phyloP scores from a whole-genome alignment of 2,888 invertebrate genomes.

The Proisotoma minuta region DNA sequence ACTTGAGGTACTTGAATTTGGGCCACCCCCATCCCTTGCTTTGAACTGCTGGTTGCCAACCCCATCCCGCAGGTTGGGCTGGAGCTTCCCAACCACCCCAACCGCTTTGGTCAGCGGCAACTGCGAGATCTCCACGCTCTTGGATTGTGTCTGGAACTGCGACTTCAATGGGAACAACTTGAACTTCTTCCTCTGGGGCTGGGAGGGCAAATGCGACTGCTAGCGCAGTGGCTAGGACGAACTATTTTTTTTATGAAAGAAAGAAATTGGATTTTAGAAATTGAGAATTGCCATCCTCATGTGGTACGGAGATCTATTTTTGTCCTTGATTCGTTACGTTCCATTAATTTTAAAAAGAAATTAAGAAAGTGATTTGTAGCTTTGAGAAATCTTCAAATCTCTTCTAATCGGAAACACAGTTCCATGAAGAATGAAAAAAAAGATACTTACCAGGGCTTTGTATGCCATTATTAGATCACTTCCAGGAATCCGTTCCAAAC shows the following conservation, averaged over 20 bases:
- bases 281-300: no score
- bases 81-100: slow-evolving; percentile 14
- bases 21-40: slow-evolving; percentile 35
- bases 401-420: no score
- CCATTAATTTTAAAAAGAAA: no score
- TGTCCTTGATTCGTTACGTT: no score
- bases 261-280: no score
- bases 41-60: slow-evolving; percentile 22
- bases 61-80: slow-evolving; percentile 20
- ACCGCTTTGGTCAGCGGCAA: slow-evolving; percentile 2
- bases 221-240: slow-evolving; percentile 23
- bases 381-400: no score
- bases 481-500: slow-evolving; percentile 6
- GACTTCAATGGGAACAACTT: slow-evolving; percentile 27
- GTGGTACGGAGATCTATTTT: no score
- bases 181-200: slow-evolving; percentile 27
- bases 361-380: no score
- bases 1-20: slow-evolving; percentile 42
- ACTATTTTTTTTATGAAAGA: no score
- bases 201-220: slow-evolving; percentile 31
- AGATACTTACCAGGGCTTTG: slow-evolving; percentile 37
- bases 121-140: slow-evolving; percentile 18
- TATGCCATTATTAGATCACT: slow-evolving; percentile 37
- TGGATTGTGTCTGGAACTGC: slow-evolving; percentile 14
- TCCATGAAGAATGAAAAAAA: no score